These are phyloP conservation scores for Columba janthina DNA, from an alignment of 2,113 vertebrate genomes.

Conservation along the genomic window DNA sequence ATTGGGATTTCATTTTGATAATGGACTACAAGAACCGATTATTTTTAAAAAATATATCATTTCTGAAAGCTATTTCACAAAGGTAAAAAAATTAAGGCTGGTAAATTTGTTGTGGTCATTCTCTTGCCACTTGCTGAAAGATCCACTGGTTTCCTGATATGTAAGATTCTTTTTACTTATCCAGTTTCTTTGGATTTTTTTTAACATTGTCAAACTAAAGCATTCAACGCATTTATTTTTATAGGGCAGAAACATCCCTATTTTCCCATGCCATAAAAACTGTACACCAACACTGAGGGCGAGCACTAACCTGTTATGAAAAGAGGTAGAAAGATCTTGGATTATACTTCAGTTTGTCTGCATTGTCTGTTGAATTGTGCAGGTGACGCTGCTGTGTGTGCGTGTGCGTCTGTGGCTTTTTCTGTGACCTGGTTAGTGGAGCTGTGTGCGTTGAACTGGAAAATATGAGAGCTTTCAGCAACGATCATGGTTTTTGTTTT, in stretches of 20 bases:
- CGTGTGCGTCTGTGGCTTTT: conserved; percentile 74
- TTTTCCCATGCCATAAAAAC: conserved; percentile 87
- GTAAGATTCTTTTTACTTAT: conserved; percentile 55
- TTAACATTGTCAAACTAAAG: conserved; percentile 76
- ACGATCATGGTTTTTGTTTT: conserved; percentile 71
- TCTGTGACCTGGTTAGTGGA: conserved; percentile 75
- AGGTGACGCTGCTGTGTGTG: conserved; percentile 69
- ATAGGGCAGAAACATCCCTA: conserved; percentile 84
- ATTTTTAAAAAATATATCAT: conserved; percentile 13
- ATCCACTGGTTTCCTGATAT: conserved; percentile 58
- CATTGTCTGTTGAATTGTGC: conserved; percentile 76
- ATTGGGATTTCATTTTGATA: background rate
- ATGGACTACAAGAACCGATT: background rate
- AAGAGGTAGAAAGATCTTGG: conserved; percentile 85
- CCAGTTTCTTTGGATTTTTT: conserved; percentile 67
- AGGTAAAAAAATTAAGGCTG: conserved; percentile 67
- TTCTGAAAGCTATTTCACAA: conserved; percentile 72
- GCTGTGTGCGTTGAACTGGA: conserved; percentile 67
- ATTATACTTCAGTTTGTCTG: conserved; percentile 80
- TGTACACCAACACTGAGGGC: conserved; percentile 84
- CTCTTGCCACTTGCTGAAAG: conserved; percentile 47
- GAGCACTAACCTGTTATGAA: conserved; percentile 86
- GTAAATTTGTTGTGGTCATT: conserved; percentile 30
- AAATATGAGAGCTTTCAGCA: conserved; percentile 69
- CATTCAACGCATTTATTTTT: conserved; percentile 85